A percentile compares a stretch with the other conserved stretches of the same genome.
These are phyloP conservation scores for Crambe crambe DNA, from an alignment of 37 sponge, comb jelly and placozoan genomes.

Conservation along the genomic window DNA sequence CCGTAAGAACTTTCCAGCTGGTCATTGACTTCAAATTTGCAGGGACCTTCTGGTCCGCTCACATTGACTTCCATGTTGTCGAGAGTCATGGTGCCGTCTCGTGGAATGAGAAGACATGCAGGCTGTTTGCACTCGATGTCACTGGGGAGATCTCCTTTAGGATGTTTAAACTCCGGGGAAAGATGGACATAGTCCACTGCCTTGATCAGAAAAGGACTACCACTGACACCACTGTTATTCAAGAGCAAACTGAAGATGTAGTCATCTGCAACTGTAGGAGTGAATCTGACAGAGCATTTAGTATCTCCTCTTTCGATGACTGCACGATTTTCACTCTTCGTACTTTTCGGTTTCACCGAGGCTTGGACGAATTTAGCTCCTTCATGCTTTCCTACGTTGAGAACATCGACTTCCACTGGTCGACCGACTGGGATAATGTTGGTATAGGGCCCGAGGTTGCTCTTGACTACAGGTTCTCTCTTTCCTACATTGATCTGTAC, in stretches of 20 bases:
- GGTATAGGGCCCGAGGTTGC: constrained; percentile 1
- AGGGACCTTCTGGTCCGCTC: constrained; percentile 31
- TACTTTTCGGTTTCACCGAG: neutral
- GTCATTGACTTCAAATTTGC: neutral
- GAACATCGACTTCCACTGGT: neutral
- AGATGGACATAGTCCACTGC: constrained; percentile 11
- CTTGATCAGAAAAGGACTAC: constrained; percentile 62
- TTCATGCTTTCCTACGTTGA: constrained; percentile 14
- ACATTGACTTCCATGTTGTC: neutral
- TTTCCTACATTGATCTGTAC: constrained; percentile 20
- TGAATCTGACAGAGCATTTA: neutral
- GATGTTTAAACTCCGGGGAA: neutral
- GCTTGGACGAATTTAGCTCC: neutral
- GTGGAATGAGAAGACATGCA: constrained; percentile 24
- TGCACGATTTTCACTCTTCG: neutral
- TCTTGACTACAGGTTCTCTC: constrained; percentile 16
- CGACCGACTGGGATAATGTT: constrained; percentile 15
- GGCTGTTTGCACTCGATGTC: constrained; percentile 27
- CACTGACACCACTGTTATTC: constrained; percentile 30
- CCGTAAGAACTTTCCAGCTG: neutral
- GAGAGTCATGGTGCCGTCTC: neutral
- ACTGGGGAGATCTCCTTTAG: neutral
- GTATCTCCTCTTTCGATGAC: constrained; percentile 12
- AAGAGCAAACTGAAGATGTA: constrained; percentile 29
- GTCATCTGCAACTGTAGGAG: constrained; percentile 23